These are phyloP conservation scores for Aplysia californica DNA, from an alignment of 1,140 invertebrate species.

Conservation along the genomic window DNA sequence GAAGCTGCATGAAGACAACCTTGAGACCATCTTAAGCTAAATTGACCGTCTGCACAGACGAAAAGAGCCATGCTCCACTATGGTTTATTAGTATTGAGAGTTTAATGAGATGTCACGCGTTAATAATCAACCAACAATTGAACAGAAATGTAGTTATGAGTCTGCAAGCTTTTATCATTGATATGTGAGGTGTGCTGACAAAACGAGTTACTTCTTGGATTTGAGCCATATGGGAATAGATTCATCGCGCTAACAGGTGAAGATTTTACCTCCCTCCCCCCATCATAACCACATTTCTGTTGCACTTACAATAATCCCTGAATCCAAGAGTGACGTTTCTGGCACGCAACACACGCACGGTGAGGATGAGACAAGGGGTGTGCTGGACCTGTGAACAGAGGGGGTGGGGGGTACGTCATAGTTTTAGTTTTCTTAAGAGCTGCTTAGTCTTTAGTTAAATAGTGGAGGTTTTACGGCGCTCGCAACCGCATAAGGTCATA, in stretches of 20 bases:
- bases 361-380: slow-evolving; percentile 51
- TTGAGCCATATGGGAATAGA: too few relatives aligned
- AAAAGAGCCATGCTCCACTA: too few relatives aligned
- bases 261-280: not conserved
- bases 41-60: too few relatives aligned
- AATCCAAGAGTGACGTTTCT: slow-evolving; percentile 57
- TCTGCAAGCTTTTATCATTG: not conserved
- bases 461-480: not conserved
- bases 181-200: too few relatives aligned
- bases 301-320: slow-evolving; percentile 50
- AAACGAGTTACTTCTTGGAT: too few relatives aligned
- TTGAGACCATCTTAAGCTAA: too few relatives aligned
- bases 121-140: not conserved
- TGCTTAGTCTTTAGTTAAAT: not conserved
- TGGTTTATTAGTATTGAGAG: not conserved
- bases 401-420: not conserved
- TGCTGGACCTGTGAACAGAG: slow-evolving; percentile 50
- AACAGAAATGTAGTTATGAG: not conserved
- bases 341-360: slow-evolving; percentile 49
- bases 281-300: not conserved
- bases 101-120: not conserved
- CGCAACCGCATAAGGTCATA: too few relatives aligned
- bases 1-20: too few relatives aligned
- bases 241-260: too few relatives aligned
- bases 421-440: not conserved